Base-by-base conservation (phyloP, 2,113 vertebrate genomes). In the Oxygymnocypris stewartii region DNA sequence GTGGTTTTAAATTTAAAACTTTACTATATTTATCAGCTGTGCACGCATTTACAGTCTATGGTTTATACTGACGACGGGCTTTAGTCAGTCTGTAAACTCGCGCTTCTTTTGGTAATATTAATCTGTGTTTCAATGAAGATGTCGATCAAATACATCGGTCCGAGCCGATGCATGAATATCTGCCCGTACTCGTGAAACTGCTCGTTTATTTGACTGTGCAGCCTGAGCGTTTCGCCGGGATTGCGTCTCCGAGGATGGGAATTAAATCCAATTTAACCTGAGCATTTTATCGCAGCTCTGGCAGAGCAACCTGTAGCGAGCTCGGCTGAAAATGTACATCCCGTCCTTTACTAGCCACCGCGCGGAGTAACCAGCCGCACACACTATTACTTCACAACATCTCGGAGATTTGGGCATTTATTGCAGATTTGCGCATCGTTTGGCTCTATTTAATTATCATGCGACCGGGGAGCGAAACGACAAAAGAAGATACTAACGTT, bases 231-330 rank as follows among this genome's bases (percentile, higher is more conserved):
- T 76, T 87, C 79, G 63, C 35, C 13, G 74, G 49, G 79, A 75
- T 82, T 44, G 74, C 25, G 79, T 51, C 57, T 78, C 14, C 16
- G 23, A 49, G 40, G 51, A 79, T 42, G 84, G 65, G 47, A 67
- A n/a, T 49, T 37, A 79, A 88, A 73, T 85, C 65, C 87, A 67
- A 86, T 82, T 78, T 47, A 73, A 54, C 77, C 51, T 49, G 82
- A 25, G 47, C 79, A 47, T 59, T 79, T 79, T 84, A 12, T 13
- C 57, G 73, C 51, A 54, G 47, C 47, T 65, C 28, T 42, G 4
- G 40, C 74, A 11, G 79, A 74, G 85, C 89, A 89, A 90, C 89
- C 89, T 91, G 90, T 90, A 87, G 87, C 54, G 49, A 80, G 54
- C 82, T 82, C 12, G 65, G 7, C 40, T 81, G 40, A n/a, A 80